These are phyloP conservation scores for Megalops cyprinoides DNA, from an alignment of 2,797 vertebrate species.

Conservation along the genomic window DNA sequence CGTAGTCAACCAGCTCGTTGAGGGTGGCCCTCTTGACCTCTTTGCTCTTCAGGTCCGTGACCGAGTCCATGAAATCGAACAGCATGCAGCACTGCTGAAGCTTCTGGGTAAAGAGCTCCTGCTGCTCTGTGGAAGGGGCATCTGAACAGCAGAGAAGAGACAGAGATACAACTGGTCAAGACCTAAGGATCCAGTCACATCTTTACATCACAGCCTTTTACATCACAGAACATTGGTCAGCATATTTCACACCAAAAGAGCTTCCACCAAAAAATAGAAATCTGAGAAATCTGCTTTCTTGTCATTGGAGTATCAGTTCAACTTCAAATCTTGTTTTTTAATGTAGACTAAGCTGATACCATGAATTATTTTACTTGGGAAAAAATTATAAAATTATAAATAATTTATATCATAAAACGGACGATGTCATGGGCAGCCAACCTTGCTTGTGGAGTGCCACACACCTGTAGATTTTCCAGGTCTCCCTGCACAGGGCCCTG, in stretches of 20 bases:
- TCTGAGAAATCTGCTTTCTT: too few species aligned
- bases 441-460: not conserved
- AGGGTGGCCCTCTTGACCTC: conserved; percentile 96
- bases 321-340: not conserved
- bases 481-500: too few species aligned
- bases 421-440: too few species aligned
- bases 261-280: too few species aligned
- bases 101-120: conserved; percentile 94
- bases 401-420: too few species aligned
- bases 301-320: not conserved
- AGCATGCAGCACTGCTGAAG: conserved; percentile 94
- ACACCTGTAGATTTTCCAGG: not conserved
- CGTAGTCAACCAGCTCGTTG: conserved; percentile 95
- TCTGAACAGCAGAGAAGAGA: conserved; percentile 71
- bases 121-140: conserved; percentile 90
- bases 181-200: not conserved
- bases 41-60: conserved; percentile 95
- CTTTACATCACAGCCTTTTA: not conserved
- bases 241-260: too few species aligned
- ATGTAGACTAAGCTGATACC: too few species aligned
- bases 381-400: too few species aligned
- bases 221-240: not conserved
- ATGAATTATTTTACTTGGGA: too few species aligned
- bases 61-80: conserved; percentile 96
- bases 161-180: not conserved